phyloP scores from a whole-genome alignment of 2,888 invertebrate genomes.

The Synanthedon vespiformis region DNA sequence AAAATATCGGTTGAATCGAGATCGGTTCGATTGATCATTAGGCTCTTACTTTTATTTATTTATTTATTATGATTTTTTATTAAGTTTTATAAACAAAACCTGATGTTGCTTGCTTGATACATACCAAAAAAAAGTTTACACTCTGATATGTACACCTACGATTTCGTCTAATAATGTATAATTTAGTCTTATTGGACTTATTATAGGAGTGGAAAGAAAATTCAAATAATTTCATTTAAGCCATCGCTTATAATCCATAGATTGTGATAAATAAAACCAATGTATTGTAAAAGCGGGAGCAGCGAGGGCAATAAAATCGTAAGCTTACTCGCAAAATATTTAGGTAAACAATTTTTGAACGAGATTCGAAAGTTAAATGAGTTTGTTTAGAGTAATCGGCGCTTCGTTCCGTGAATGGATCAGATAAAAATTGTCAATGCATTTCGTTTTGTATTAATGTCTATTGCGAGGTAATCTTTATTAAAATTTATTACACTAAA shows the following conservation, averaged over 20 bases:
- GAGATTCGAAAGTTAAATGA: conserved; percentile 65
- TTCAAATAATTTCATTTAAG: conserved; percentile 4
- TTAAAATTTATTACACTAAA: too few relatives aligned
- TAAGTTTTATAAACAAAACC: too few relatives aligned
- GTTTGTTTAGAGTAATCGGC: conserved; percentile 54
- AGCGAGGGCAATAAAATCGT: conserved; percentile 57
- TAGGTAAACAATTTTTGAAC: conserved; percentile 42
- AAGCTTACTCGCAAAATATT: conserved; percentile 52
- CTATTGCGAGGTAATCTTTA: conserved; percentile 5
- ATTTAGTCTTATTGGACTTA: too few relatives aligned
- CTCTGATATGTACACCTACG: too few relatives aligned
- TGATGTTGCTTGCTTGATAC: too few relatives aligned
- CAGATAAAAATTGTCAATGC: conserved; percentile 49
- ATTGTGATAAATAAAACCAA: conserved; percentile 54
- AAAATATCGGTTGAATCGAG: too few relatives aligned
- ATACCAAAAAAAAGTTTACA: too few relatives aligned
- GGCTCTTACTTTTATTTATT: too few relatives aligned
- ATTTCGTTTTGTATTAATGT: conserved; percentile 13
- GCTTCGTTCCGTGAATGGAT: conserved; percentile 50
- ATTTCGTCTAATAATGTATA: too few relatives aligned
- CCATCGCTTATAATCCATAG: conserved; percentile 35
- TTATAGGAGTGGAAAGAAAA: too few relatives aligned
- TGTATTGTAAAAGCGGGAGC: conserved; percentile 49
- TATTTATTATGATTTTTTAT: too few relatives aligned
- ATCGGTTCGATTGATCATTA: too few relatives aligned